A percentile compares a stretch with the other conserved stretches of the same genome.
phyloP scores from a whole-genome alignment of 2,888 invertebrate genomes.

The Campoplex nolae region DNA sequence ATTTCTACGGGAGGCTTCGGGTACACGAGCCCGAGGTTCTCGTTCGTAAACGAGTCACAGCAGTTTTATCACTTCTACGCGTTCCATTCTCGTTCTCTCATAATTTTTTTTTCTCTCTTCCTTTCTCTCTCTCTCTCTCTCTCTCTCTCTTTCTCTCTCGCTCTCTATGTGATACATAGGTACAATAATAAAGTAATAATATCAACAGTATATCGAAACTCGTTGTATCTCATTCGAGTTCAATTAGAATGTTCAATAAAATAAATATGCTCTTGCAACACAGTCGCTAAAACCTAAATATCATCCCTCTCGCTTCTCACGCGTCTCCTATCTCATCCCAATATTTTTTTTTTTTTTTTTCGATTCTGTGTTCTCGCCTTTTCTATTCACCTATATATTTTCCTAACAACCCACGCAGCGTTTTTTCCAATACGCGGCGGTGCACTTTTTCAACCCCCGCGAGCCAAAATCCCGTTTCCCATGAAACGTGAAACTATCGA shows the following conservation, averaged over 20 bases:
- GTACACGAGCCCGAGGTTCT: constrained; percentile 52
- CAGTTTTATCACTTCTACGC: constrained; percentile 68
- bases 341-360: background rate
- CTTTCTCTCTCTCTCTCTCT: constrained; percentile 15
- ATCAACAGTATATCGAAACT: constrained; percentile 62
- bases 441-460: background rate
- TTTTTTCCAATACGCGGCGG: background rate
- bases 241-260: constrained; percentile 61
- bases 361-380: constrained; percentile 8
- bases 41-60: constrained; percentile 67
- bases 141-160: constrained; percentile 34
- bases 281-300: constrained; percentile 16
- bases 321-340: background rate
- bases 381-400: background rate
- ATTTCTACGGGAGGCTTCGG: constrained; percentile 52
- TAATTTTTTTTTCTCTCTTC: constrained; percentile 18
- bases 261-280: constrained; percentile 53
- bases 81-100: constrained; percentile 37
- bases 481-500: background rate
- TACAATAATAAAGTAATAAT: constrained; percentile 55
- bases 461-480: background rate
- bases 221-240: constrained; percentile 55
- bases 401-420: background rate
- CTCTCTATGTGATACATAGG: constrained; percentile 56
- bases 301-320: background rate